phyloP scores from a whole-genome alignment of 2,797 vertebrate species.

The Lindbergichthys nudifrons region DNA sequence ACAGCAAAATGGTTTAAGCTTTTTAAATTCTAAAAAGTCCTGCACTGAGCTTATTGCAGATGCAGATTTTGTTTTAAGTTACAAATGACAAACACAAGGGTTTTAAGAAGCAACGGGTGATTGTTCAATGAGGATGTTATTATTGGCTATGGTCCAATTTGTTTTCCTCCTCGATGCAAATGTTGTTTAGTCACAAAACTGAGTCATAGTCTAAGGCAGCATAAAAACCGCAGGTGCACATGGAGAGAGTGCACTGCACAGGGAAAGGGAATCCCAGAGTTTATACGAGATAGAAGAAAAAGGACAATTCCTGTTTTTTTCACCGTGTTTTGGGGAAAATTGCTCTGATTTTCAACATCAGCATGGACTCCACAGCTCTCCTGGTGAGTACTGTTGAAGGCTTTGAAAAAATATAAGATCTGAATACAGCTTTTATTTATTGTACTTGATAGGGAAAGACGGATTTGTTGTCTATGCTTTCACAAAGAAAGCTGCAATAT shows the following conservation, averaged over 20 bases:
- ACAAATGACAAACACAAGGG: neutral
- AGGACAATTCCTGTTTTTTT: neutral
- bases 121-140: no score
- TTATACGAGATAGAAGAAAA: neutral
- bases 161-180: conserved; percentile 30
- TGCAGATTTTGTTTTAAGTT: neutral
- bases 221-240: conserved; percentile 1
- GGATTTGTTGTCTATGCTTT: no score
- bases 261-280: neutral
- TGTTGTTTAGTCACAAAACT: conserved; percentile 6
- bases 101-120: neutral
- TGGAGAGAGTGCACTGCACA: neutral
- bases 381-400: conserved; percentile 46
- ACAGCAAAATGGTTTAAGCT: neutral
- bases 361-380: conserved; percentile 7
- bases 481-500: neutral
- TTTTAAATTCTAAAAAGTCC: neutral
- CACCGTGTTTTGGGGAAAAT: neutral
- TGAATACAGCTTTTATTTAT: no score
- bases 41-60: neutral
- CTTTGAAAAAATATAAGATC: no score
- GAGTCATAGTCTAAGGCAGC: no score
- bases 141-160: neutral
- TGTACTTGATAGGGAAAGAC: neutral
- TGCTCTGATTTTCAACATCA: neutral